Conservation (phyloP, 2,113 vertebrate genomes). For the Pterophyllum scalare region DNA sequence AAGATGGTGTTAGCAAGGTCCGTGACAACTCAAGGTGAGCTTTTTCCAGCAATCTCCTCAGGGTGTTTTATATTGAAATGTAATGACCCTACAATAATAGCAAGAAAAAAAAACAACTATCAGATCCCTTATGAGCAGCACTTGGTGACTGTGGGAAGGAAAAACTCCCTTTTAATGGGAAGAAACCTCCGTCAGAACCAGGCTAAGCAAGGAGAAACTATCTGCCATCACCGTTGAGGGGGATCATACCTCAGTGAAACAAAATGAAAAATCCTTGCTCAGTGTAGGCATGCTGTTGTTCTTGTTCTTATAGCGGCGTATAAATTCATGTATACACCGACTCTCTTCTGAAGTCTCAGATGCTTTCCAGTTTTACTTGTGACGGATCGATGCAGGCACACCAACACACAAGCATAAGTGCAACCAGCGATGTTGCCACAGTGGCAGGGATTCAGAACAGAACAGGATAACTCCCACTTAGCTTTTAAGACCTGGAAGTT, state of each 20-base stretch:
- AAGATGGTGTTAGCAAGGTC: too few species aligned
- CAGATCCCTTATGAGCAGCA: not conserved
- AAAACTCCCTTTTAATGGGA: not conserved
- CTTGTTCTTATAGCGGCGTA: too few species aligned
- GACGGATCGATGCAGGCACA: not conserved
- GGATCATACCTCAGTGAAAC: not conserved
- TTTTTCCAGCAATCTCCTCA: too few species aligned
- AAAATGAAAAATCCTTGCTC: not conserved
- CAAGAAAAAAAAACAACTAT: too few species aligned
- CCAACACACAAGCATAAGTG: not conserved
- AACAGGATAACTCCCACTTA: not conserved
- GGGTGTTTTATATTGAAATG: too few species aligned
- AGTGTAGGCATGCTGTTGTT: not conserved
- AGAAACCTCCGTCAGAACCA: not conserved
- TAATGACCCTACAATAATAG: too few species aligned
- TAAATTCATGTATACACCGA: too few species aligned
- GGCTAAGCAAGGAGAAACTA: not conserved
- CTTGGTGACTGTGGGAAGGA: not conserved
- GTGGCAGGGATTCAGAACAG: not conserved
- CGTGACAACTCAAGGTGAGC: too few species aligned
- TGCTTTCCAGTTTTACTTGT: not conserved
- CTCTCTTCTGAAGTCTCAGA: too few species aligned
- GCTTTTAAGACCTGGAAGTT: not conserved
- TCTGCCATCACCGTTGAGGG: not conserved
- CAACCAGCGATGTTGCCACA: not conserved